phyloP scores from a whole-genome alignment of 2,113 vertebrate species.

The Ailuropoda melanoleuca region DNA sequence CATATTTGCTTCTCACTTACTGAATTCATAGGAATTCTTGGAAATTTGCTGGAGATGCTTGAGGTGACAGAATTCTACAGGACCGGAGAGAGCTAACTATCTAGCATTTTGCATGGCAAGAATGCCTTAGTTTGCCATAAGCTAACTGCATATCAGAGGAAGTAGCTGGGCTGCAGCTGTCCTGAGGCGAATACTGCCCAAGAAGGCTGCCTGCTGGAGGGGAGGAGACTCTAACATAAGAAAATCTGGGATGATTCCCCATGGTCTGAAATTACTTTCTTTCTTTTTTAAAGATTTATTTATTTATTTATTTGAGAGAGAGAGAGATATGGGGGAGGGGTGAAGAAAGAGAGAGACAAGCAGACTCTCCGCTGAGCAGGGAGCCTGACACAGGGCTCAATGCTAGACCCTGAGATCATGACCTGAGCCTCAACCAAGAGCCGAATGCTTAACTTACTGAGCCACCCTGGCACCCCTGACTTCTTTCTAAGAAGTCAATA shows the following conservation, averaged over 20 bases:
- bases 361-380: neutral
- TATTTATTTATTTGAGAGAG: neutral
- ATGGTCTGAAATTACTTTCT: neutral
- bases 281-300: neutral
- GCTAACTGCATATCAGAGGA: neutral
- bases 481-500: neutral
- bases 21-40: conserved; percentile 1
- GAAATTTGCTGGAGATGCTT: neutral
- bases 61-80: neutral
- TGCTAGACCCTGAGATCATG: neutral
- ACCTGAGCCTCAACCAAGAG: neutral
- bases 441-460: too few species aligned
- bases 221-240: neutral
- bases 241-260: neutral
- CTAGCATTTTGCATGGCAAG: neutral
- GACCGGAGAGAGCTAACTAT: neutral
- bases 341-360: neutral
- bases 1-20: neutral
- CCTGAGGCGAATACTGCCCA: neutral
- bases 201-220: neutral
- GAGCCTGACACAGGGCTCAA: neutral
- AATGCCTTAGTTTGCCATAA: neutral
- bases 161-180: neutral
- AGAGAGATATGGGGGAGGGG: too few species aligned
- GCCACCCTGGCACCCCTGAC: neutral